Evolutionary conservation across 2,888 invertebrate species (phyloP).

Genomic region (Trachelus tabidus): DNA sequence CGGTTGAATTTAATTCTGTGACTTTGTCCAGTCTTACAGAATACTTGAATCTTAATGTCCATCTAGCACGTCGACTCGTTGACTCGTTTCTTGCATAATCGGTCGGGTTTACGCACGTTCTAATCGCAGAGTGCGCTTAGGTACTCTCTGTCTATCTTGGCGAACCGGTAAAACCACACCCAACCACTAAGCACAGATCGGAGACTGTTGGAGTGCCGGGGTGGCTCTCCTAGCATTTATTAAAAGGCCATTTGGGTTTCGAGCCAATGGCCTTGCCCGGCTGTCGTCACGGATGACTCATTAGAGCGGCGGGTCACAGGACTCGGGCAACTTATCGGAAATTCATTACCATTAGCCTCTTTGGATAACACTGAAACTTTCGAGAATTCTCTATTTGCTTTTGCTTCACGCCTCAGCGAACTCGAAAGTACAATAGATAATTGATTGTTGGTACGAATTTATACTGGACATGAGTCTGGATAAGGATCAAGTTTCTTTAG

Average conservation of each 20-base stretch:
- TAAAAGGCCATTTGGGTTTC: slow-evolving; percentile 35
- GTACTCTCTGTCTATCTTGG: neutral
- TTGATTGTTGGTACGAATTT: neutral
- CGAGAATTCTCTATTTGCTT: neutral
- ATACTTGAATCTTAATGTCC: neutral
- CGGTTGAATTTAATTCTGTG: neutral
- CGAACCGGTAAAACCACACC: slow-evolving; percentile 62
- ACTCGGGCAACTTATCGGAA: slow-evolving; percentile 19
- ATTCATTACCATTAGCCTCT: neutral
- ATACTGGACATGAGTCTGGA: neutral
- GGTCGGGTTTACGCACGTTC: slow-evolving; percentile 45
- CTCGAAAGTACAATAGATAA: neutral
- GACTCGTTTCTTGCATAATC: slow-evolving; percentile 43
- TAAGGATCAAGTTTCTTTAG: neutral
- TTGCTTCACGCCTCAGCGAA: neutral
- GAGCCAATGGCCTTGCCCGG: slow-evolving; percentile 45
- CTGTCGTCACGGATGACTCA: slow-evolving; percentile 48
- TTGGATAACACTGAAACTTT: neutral
- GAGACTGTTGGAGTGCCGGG: neutral
- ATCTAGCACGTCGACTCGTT: neutral
- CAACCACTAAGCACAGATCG: slow-evolving; percentile 44
- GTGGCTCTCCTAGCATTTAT: slow-evolving; percentile 32
- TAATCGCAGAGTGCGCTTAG: slow-evolving; percentile 41
- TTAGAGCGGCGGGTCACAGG: slow-evolving; percentile 44
- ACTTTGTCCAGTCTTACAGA: neutral